Evolutionary conservation across 1,140 invertebrate species (phyloP).

Genomic region (Drosophila ananassae): DNA sequence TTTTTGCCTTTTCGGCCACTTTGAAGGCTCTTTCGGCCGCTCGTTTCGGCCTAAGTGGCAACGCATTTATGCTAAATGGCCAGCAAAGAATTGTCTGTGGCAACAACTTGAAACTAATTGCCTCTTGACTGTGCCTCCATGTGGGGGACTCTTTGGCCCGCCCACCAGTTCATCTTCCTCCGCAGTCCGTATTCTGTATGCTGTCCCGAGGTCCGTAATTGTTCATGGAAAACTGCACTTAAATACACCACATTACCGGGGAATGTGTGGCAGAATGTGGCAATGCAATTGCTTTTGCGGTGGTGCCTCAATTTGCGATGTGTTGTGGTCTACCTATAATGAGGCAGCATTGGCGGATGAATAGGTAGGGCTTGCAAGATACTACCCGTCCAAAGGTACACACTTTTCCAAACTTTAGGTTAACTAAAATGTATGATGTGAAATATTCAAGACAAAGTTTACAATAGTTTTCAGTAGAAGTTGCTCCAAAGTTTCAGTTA

Average conservation of each 20-base stretch:
- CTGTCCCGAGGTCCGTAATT: conserved; percentile 37
- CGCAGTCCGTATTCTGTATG: not conserved
- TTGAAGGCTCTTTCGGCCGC: conserved; percentile 22
- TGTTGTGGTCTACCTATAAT: conserved; percentile 42
- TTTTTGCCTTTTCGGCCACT: conserved; percentile 13
- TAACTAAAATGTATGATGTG: not conserved
- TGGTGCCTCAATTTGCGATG: conserved; percentile 35
- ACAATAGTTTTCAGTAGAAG: not conserved
- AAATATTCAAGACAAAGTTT: not conserved
- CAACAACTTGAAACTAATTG: conserved; percentile 67
- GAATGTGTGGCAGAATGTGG: conserved; percentile 52
- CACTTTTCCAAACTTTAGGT: too few relatives aligned
- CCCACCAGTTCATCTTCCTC: conserved; percentile 2
- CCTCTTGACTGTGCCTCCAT: conserved; percentile 41
- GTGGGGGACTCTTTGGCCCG: not conserved
- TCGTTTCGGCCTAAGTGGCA: conserved; percentile 49
- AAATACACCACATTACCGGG: conserved; percentile 47
- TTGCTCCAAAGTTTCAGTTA: too few relatives aligned
- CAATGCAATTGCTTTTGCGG: conserved; percentile 66
- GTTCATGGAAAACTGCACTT: conserved; percentile 50
- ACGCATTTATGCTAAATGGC: conserved; percentile 66
- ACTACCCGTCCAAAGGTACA: not conserved
- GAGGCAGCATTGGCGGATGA: conserved; percentile 14
- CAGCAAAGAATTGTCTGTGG: conserved; percentile 45
- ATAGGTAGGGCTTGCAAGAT: not conserved